Percentiles rank a stretch among this genome's conserved stretches.
Evolutionary conservation across 2,888 invertebrate species (phyloP).

Genomic region (Agrenia bidenticulata): DNA sequence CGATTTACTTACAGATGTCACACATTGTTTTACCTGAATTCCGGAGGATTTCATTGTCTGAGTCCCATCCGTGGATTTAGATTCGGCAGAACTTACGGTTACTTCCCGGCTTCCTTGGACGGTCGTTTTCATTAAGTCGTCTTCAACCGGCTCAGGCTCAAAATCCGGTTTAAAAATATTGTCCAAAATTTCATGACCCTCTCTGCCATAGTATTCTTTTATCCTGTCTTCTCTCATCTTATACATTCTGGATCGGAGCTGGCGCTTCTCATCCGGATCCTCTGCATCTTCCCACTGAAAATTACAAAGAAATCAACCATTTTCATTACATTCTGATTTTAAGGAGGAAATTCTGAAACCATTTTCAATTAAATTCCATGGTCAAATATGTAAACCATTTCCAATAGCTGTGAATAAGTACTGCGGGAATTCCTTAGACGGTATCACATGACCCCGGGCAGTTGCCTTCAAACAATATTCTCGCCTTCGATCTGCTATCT

Average conservation of each 20-base stretch:
- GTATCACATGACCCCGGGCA: no score
- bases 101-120: background rate
- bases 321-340: no score
- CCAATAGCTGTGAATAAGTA: no score
- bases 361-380: no score
- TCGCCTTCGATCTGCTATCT: no score
- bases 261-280: conserved; percentile 80
- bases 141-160: conserved; percentile 19
- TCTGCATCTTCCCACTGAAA: conserved; percentile 82
- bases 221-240: conserved; percentile 77
- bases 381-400: no score
- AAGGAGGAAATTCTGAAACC: no score
- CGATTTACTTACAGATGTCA: background rate
- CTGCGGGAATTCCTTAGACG: no score
- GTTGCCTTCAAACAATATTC: no score
- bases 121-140: conserved; percentile 5
- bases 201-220: conserved; percentile 69
- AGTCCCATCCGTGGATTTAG: conserved; percentile 3
- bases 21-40: background rate
- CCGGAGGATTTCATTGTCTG: background rate
- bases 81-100: conserved; percentile 3
- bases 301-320: no score
- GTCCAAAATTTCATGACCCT: conserved; percentile 56
- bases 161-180: conserved; percentile 44
- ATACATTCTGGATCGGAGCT: conserved; percentile 82